phyloP scores from a whole-genome alignment of 2,113 vertebrate species.

The Platichthys flesus region DNA sequence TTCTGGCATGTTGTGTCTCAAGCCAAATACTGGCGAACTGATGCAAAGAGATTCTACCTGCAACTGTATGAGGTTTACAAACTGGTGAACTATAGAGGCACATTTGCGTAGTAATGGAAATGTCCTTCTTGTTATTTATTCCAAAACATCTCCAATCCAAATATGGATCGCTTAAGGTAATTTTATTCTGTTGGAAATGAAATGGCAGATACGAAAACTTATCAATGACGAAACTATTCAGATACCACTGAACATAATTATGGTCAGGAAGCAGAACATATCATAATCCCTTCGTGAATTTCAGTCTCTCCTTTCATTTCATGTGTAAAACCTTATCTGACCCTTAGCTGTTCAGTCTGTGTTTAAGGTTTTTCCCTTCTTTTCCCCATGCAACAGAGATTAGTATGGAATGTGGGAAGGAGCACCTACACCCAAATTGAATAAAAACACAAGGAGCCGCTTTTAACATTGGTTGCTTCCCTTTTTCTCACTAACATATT shows the following conservation, averaged over 20 bases:
- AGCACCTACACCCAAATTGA: slow-evolving; percentile 15
- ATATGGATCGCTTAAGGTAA: slow-evolving; percentile 17
- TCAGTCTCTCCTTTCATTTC: slow-evolving; percentile 28
- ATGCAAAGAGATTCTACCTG: not conserved
- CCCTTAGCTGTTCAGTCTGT: not conserved
- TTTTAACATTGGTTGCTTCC: slow-evolving; percentile 40
- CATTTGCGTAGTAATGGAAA: slow-evolving; percentile 22
- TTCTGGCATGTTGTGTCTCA: slow-evolving; percentile 15
- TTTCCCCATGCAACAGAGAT: slow-evolving; percentile 18
- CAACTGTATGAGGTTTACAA: not conserved
- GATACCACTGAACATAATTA: slow-evolving; percentile 23
- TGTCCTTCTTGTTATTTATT: slow-evolving; percentile 2
- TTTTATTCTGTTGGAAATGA: slow-evolving; percentile 25
- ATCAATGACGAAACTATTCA: slow-evolving; percentile 18
- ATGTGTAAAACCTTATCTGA: slow-evolving; percentile 8
- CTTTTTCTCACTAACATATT: slow-evolving; percentile 48
- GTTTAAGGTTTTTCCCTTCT: not conserved
- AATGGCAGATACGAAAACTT: slow-evolving; percentile 1
- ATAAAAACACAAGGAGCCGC: slow-evolving; percentile 21
- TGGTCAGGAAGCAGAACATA: slow-evolving; percentile 24
- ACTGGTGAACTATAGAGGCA: slow-evolving; percentile 11
- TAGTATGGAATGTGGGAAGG: slow-evolving; percentile 2
- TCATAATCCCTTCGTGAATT: slow-evolving; percentile 33
- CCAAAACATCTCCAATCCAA: slow-evolving; percentile 6
- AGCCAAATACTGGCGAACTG: slow-evolving; percentile 16